Evolutionary conservation across 2,113 vertebrate species (phyloP).

Genomic region (Bubo blakistoni): DNA sequence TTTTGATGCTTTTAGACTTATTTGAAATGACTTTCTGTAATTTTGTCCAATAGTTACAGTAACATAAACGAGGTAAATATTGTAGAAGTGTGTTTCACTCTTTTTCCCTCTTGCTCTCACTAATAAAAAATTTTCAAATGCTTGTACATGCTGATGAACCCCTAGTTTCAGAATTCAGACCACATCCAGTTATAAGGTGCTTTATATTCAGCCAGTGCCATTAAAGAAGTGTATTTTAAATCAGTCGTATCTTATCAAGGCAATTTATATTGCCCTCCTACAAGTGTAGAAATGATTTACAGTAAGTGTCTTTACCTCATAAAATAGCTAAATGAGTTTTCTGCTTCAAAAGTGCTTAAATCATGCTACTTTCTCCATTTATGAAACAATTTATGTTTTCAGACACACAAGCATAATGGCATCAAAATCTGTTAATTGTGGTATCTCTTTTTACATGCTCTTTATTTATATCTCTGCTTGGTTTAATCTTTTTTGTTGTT

Average conservation of each 20-base stretch:
- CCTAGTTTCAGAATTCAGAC: conserved; percentile 31
- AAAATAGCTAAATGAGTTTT: conserved; percentile 78
- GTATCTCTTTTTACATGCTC: conserved; percentile 12
- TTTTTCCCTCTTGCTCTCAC: background rate
- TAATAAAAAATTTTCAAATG: background rate
- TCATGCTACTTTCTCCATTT: conserved; percentile 60
- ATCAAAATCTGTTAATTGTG: conserved; percentile 71
- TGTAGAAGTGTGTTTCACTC: background rate
- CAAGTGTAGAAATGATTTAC: conserved; percentile 72
- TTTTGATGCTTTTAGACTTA: background rate
- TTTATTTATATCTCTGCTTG: conserved; percentile 65
- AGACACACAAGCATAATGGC: conserved; percentile 41
- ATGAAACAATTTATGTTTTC: conserved; percentile 63
- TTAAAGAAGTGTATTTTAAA: conserved; percentile 71
- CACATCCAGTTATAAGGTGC: conserved; percentile 28
- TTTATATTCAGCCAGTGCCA: conserved; percentile 66
- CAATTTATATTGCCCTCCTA: conserved; percentile 74
- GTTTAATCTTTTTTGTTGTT: conserved; percentile 57
- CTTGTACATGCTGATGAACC: background rate
- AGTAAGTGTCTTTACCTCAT: conserved; percentile 70
- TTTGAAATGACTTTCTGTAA: background rate
- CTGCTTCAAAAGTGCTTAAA: conserved; percentile 74
- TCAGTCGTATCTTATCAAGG: conserved; percentile 71
- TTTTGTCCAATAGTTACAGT: background rate
- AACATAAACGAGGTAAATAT: background rate